Base-by-base conservation (phyloP, 2,888 invertebrate species). In the Zelleria hepariella region DNA sequence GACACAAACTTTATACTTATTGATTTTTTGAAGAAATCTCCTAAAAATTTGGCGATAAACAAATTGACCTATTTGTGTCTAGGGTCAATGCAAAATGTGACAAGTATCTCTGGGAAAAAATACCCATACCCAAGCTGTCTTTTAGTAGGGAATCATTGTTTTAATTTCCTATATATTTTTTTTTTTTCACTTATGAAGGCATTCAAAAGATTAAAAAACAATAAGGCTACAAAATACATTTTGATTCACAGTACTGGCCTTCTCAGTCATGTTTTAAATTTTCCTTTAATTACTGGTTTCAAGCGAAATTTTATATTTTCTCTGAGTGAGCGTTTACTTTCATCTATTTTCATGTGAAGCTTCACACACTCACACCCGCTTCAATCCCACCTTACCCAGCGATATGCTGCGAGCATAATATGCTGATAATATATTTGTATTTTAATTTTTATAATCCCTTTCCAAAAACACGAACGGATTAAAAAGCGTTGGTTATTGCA, bases 61-160 rank as follows among this genome's bases (percentile, higher is more conserved):
- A 51, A 15, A 53, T 60, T 10, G 60, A 60, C 21, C 52, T 60
- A 3, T 60, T 60, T 42, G 57, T 53, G 2, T 25, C 52, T 8
- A 20, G 60, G 2, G 51, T 15, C 4, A 60, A 60, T 24, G 20
- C 57, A 21, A 60, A 60, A 52, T 57, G 57, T 20, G 21, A 5
- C 3, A 21, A 51, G 5, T 51, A 51, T 48, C n/a, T 48, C 48
- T 10, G 21, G 59, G 58, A 52, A 52, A 52, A 26, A 15, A 52
- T 51, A 58, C 27, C 51, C 58, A 4, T 5, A 26, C 20, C 26
- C 58, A 8, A 53, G 53, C 7, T 7, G 52, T n/a, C 18, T 15
- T 42, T 52, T 52, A 53, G n/a, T 32, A 10, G 24, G 7, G 4
- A 10, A 32, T 32, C 53, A 20, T n/a, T 58, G 52, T 27, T 58